Conservation (phyloP, 2,888 invertebrate species). For the Calephelis perditalis region DNA sequence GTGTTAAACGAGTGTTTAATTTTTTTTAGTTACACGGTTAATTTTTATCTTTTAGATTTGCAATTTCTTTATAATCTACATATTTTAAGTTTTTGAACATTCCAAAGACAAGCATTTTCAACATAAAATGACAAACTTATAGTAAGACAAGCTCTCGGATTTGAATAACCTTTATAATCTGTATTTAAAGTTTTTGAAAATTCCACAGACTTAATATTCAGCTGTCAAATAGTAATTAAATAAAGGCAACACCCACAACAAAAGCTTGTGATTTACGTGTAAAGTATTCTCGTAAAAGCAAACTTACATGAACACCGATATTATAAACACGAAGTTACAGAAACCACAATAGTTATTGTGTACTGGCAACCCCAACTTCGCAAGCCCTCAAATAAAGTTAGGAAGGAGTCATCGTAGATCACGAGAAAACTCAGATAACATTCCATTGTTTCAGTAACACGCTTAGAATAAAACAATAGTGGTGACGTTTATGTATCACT, state of each 20-base stretch:
- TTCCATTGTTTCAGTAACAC: conserved; percentile 22
- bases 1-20: too few species aligned
- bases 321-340: conserved; percentile 10
- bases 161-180: too few species aligned
- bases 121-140: too few species aligned
- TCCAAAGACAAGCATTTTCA: too few species aligned
- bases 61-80: too few species aligned
- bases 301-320: conserved; percentile 12
- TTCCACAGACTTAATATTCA: too few species aligned
- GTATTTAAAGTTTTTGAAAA: too few species aligned
- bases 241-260: background rate
- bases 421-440: conserved; percentile 23
- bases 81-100: too few species aligned
- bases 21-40: too few species aligned
- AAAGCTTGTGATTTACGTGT: conserved; percentile 6
- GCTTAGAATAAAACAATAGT: conserved; percentile 19
- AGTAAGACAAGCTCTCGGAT: too few species aligned
- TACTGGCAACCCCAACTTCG: conserved; percentile 9
- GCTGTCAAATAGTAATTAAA: too few species aligned
- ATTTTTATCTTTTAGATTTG: too few species aligned
- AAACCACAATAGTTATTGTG: conserved; percentile 10
- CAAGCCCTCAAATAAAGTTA: conserved; percentile 15
- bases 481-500: conserved; percentile 16
- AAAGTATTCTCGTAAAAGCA: conserved; percentile 9
- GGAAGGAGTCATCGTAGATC: conserved; percentile 25